Percentiles rank a stretch among this genome's conserved stretches.
Evolutionary conservation across 2,888 invertebrate genomes (phyloP).

Genomic region (Heliconius aoede): DNA sequence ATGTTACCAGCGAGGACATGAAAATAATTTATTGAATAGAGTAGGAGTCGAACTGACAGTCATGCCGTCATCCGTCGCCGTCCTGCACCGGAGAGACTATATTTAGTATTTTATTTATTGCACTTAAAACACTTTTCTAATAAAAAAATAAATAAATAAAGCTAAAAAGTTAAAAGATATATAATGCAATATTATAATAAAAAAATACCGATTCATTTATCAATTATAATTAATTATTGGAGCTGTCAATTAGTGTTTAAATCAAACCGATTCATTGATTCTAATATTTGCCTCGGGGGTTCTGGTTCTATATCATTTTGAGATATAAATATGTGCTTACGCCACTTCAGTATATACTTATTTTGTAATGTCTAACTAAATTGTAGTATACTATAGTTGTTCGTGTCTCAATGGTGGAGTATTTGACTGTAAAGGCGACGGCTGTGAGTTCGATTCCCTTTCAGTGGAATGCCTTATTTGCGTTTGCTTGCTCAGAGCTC

Average conservation of each 20-base stretch:
- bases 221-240: constrained; percentile 54
- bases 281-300: constrained; percentile 47
- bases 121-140: neutral
- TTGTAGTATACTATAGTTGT: neutral
- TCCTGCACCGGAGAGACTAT: neutral
- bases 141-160: neutral
- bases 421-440: no score
- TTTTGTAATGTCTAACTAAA: constrained; percentile 5
- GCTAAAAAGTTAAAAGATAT: neutral
- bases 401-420: no score
- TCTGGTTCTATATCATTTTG: neutral
- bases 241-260: constrained; percentile 54
- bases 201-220: constrained; percentile 49
- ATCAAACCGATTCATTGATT: constrained; percentile 47
- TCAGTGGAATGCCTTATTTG: neutral
- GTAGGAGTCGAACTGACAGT: neutral
- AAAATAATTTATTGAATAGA: neutral
- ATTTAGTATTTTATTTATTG: no score
- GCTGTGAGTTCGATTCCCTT: neutral
- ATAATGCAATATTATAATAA: constrained; percentile 13
- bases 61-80: no score
- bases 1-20: neutral
- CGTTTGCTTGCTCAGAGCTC: no score
- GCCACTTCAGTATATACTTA: neutral
- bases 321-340: constrained; percentile 3